Percentiles rank a stretch among this genome's conserved stretches.
Evolutionary conservation across 2,113 vertebrate genomes (phyloP).

Genomic region (Melanocharis versteri): DNA sequence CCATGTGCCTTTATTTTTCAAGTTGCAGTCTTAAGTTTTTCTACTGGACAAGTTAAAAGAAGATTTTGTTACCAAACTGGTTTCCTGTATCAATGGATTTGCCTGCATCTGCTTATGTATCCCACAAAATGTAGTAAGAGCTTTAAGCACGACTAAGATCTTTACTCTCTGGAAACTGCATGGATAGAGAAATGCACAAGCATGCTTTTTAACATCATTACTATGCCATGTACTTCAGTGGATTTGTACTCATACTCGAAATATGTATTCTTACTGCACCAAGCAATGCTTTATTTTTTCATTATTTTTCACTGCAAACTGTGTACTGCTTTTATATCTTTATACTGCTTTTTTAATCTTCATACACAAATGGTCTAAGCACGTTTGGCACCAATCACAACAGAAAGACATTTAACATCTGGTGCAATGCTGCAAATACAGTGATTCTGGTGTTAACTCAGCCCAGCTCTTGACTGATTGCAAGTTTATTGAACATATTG

Average conservation of each 20-base stretch:
- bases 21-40: neutral
- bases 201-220: neutral
- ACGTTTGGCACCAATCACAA: neutral
- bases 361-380: neutral
- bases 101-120: neutral
- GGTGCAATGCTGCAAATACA: neutral
- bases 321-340: neutral
- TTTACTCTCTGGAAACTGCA: neutral
- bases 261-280: neutral
- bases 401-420: conserved; percentile 14
- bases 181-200: neutral
- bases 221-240: neutral
- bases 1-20: neutral
- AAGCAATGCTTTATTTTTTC: neutral
- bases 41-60: neutral
- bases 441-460: conserved; percentile 11
- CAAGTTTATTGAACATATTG: conserved; percentile 36
- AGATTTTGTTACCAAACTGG: neutral
- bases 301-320: neutral
- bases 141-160: neutral
- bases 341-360: too few species aligned
- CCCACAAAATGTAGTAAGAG: neutral
- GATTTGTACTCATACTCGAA: neutral
- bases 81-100: neutral
- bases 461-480: neutral